Conservation (phyloP, 2,888 invertebrate genomes). For the Dioctria rufipes region DNA sequence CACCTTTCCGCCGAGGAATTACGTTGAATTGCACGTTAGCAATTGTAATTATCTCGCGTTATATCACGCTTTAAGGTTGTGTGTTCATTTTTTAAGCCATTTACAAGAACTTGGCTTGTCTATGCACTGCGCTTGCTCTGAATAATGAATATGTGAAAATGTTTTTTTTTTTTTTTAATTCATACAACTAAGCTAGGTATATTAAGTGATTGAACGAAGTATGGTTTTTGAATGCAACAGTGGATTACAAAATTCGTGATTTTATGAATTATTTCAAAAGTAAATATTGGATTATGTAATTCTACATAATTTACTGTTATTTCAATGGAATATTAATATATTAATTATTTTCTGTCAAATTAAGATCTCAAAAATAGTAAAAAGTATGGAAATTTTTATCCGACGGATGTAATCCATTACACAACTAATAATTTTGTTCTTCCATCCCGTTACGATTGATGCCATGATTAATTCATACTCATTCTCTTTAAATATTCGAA, state of each 20-base stretch:
- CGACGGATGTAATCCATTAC: no score
- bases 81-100: conserved; percentile 1
- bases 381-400: no score
- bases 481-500: no score
- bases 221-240: conserved; percentile 14
- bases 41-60: conserved; percentile 43
- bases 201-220: conserved; percentile 2
- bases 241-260: conserved; percentile 2
- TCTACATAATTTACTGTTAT: not conserved
- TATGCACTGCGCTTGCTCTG: conserved; percentile 13
- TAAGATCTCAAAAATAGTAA: no score
- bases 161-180: conserved; percentile 15
- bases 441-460: no score
- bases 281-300: not conserved
- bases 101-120: not conserved
- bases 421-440: no score
- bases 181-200: not conserved
- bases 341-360: no score
- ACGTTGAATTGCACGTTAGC: conserved; percentile 39
- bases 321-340: not conserved
- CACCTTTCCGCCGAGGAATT: conserved; percentile 33
- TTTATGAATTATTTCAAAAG: no score
- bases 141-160: conserved; percentile 45
- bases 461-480: no score
- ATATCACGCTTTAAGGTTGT: conserved; percentile 41